A percentile compares a stretch with the other conserved stretches of the same genome.
These are phyloP conservation scores for Danio aesculapii DNA, from an alignment of 2,797 vertebrate genomes.

Conservation along the genomic window DNA sequence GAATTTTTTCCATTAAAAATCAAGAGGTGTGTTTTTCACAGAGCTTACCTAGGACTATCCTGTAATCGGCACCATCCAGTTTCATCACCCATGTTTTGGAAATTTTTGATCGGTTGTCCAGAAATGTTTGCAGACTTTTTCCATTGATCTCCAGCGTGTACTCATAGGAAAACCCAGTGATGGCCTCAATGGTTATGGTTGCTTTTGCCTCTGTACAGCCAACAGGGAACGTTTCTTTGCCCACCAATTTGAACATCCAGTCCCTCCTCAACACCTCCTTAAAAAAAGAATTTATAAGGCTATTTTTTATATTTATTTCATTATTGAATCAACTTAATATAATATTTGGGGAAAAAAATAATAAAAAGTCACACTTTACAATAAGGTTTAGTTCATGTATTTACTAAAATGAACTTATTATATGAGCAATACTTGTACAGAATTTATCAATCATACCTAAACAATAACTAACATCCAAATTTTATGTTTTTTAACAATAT, in stretches of 20 bases:
- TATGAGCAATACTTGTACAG: too few species aligned
- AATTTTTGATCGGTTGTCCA: slow-evolving; percentile 85
- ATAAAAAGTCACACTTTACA: too few species aligned
- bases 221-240: slow-evolving; percentile 89
- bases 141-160: slow-evolving; percentile 91
- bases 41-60: slow-evolving; percentile 89
- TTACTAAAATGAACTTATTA: too few species aligned
- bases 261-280: slow-evolving; percentile 90
- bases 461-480: too few species aligned
- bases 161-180: slow-evolving; percentile 89
- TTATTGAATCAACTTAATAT: not conserved
- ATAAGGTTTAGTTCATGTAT: too few species aligned
- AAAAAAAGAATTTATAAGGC: slow-evolving; percentile 21
- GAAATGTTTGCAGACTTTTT: slow-evolving; percentile 89
- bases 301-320: not conserved
- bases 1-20: not conserved
- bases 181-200: slow-evolving; percentile 88
- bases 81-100: slow-evolving; percentile 88
- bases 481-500: too few species aligned
- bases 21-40: not conserved
- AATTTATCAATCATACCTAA: too few species aligned
- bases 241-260: slow-evolving; percentile 97
- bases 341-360: too few species aligned
- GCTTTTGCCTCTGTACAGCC: slow-evolving; percentile 85
- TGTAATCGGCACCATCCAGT: slow-evolving; percentile 83